Percentiles rank a stretch among this genome's conserved stretches.
These are phyloP conservation scores for Sebastes paucispinis DNA, from an alignment of 2,797 vertebrate species.

Conservation along the genomic window DNA sequence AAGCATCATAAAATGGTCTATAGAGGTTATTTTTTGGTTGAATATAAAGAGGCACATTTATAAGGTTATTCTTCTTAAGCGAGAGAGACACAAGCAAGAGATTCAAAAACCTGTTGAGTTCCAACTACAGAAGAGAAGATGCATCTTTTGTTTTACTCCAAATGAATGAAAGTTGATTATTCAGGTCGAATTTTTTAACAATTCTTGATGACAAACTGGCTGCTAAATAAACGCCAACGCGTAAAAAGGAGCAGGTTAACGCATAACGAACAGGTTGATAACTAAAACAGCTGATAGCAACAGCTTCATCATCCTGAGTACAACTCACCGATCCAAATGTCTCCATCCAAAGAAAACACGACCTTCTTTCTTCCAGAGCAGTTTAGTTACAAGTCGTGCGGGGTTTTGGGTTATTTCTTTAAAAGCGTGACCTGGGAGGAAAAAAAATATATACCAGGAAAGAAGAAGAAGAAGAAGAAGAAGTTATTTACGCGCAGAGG, in stretches of 20 bases:
- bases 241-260: background rate
- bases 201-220: background rate
- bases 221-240: background rate
- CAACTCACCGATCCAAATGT: conserved; percentile 71
- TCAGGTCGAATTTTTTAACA: background rate
- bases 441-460: background rate
- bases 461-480: conserved; percentile 1
- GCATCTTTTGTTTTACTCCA: background rate
- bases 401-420: conserved; percentile 37
- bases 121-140: background rate
- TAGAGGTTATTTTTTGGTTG: background rate
- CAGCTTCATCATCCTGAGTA: background rate
- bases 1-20: background rate
- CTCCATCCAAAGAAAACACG: conserved; percentile 62
- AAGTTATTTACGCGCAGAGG: conserved; percentile 59
- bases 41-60: background rate
- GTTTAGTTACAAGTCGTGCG: conserved; percentile 34
- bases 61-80: background rate
- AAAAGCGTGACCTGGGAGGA: conserved; percentile 14
- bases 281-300: background rate
- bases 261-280: conserved; percentile 8
- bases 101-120: conserved; percentile 78
- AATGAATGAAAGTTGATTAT: background rate
- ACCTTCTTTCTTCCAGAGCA: conserved; percentile 42
- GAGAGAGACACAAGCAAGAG: background rate